These are phyloP conservation scores for Tamias sibiricus DNA, from an alignment of 2,113 vertebrate genomes.

Conservation along the genomic window DNA sequence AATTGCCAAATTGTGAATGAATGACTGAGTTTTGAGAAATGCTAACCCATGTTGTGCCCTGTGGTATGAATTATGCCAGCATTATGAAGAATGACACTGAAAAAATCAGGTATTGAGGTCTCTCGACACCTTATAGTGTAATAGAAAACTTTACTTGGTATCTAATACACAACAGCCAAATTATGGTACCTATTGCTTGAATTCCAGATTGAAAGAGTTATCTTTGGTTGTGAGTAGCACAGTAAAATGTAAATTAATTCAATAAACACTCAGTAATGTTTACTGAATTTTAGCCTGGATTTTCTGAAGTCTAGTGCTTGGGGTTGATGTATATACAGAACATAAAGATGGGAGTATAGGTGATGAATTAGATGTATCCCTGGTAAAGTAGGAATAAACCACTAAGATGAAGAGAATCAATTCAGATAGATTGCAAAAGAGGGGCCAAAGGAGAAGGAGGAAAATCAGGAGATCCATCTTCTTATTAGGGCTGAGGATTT, in stretches of 20 bases:
- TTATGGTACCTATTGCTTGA: not conserved
- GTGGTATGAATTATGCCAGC: not conserved
- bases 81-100: not conserved
- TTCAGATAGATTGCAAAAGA: not conserved
- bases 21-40: conserved; percentile 8
- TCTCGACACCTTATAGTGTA: not conserved
- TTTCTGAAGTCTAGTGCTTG: not conserved
- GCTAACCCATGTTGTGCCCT: not conserved
- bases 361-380: not conserved
- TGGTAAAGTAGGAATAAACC: not conserved
- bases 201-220: not conserved
- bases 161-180: not conserved
- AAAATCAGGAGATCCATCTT: not conserved
- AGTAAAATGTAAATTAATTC: not conserved
- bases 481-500: not conserved
- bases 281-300: not conserved
- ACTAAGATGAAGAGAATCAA: not conserved
- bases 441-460: not conserved
- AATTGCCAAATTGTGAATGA: not conserved
- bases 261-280: not conserved
- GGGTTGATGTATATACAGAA: not conserved
- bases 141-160: not conserved
- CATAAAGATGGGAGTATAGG: not conserved
- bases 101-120: not conserved
- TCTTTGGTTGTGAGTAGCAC: not conserved